phyloP scores from a whole-genome alignment of 2,797 vertebrate genomes.

The Tiaroga cobitis region DNA sequence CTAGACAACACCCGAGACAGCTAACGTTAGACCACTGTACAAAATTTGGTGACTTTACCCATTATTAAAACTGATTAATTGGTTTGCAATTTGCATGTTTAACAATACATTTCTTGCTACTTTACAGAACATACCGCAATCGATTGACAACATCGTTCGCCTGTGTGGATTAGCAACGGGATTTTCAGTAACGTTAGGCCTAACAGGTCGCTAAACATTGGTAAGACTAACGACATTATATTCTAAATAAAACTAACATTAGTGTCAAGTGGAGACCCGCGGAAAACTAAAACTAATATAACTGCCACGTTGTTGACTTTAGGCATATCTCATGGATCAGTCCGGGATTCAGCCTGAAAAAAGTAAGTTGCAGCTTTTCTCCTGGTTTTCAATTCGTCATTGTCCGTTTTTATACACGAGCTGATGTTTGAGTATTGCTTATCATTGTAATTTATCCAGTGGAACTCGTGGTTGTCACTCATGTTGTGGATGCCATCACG shows the following conservation, averaged over 20 bases:
- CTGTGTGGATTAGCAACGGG: background rate
- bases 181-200: too few relatives aligned
- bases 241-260: background rate
- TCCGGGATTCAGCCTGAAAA: constrained; percentile 2
- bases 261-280: too few relatives aligned
- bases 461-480: constrained; percentile 78
- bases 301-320: background rate
- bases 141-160: too few relatives aligned
- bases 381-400: background rate
- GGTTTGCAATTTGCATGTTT: background rate
- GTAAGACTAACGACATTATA: background rate
- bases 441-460: constrained; percentile 64
- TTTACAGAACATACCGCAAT: background rate
- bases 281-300: background rate
- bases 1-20: background rate
- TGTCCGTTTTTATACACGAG: background rate
- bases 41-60: background rate
- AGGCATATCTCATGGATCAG: constrained; percentile 15
- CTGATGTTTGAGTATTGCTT: background rate
- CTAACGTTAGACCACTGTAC: background rate
- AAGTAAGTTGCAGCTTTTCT: constrained; percentile 18
- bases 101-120: background rate
- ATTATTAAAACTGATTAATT: background rate
- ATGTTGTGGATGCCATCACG: constrained; percentile 80
- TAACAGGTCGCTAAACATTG: background rate